Base-by-base conservation (phyloP, 2,113 vertebrate genomes). In the Genyomyrus donnyi region DNA sequence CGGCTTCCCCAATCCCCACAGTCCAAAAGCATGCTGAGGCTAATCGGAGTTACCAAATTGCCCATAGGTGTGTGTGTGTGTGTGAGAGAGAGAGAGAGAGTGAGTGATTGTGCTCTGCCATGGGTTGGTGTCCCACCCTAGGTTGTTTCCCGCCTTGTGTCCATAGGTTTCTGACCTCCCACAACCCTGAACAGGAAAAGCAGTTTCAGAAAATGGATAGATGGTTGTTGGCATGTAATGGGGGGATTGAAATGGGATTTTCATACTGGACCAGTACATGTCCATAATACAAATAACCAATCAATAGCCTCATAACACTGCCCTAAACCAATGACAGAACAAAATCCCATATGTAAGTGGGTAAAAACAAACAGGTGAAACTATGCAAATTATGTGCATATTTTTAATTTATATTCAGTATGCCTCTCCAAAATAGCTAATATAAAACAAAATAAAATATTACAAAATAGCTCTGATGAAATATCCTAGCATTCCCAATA, bases 241-340 rank as follows among this genome's bases (percentile, higher is more conserved):
- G 31, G 66, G 42, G 93, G 90, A 89, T 70, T 93, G 93, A 92
- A 94, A 91, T 85, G 90, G 90, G 92, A 91, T 91, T 92, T 93
- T 92, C 92, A 94, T 93, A 94, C 94, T 93, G 92, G 92, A 91
- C 88, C 93, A 92, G 92, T 91, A 93, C 94, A 93, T 74, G 70
- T 91, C 91, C 90, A 91, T 90, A 52, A 91, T 90, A 85, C 88
- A 62, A 90, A 85, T 66, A 53, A 85, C n/a, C 27, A 62, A 66
- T 53, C n/a, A 46, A 62, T 35, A 85, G 27, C 56, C 87, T 84
- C 48, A 89, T 90, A 50, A 89, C 45, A 35, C 3, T 35, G 31
- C 48, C 66, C 27, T 89, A 85, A 83, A 83, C 4, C 70, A 58
- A 39, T 6, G 17, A 88, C 66, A 88, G 31, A 46, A 80, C 90